Evolutionary conservation across 2,113 vertebrate species (phyloP).

Genomic region (Sinosuthora webbiana): DNA sequence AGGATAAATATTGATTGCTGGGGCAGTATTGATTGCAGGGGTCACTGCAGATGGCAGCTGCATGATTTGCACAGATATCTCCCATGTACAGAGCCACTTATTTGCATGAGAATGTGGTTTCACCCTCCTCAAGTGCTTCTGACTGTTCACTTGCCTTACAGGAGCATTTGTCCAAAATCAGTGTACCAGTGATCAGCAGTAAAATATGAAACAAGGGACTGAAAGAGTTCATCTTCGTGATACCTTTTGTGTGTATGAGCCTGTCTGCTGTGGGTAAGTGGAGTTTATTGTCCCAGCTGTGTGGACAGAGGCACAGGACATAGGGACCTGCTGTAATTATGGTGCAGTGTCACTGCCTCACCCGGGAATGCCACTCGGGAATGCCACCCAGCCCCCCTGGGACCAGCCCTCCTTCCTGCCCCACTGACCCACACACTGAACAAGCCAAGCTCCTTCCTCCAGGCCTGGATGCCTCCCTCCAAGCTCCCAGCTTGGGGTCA

Average conservation of each 20-base stretch:
- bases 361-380: not conserved
- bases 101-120: conserved; percentile 40
- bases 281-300: not conserved
- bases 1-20: conserved; percentile 59
- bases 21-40: conserved; percentile 47
- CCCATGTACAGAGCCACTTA: not conserved
- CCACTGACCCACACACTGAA: not conserved
- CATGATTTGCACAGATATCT: conserved; percentile 52
- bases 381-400: fast-evolving
- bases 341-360: not conserved
- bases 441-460: not conserved
- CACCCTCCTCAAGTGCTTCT: not conserved
- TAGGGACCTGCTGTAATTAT: not conserved
- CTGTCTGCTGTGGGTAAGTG: not conserved
- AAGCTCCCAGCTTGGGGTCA: not conserved
- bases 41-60: conserved; percentile 40
- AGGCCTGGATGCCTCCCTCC: not conserved
- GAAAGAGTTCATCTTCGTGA: not conserved
- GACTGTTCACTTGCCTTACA: not conserved
- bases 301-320: not conserved
- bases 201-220: not conserved
- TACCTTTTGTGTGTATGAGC: not conserved
- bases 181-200: not conserved
- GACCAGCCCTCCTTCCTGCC: not conserved
- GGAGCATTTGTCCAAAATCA: not conserved